Evolutionary conservation across 2,888 invertebrate genomes (phyloP).

Genomic region (Venusia cambrica): DNA sequence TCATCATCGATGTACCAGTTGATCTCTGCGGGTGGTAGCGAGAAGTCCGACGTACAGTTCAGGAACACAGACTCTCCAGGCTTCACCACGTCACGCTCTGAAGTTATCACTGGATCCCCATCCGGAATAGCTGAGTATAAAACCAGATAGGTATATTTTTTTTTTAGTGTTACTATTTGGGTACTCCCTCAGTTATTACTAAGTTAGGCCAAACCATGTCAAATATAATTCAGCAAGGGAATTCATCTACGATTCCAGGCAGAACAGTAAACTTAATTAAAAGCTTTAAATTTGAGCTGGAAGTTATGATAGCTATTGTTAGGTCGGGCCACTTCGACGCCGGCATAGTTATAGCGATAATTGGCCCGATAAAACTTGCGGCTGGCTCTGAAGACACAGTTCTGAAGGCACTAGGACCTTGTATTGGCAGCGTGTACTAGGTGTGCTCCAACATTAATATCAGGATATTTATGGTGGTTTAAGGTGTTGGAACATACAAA

Average conservation of each 20-base stretch:
- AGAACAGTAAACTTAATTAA: conserved; percentile 45
- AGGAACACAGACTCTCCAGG: conserved; percentile 70
- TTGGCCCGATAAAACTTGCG: conserved; percentile 45
- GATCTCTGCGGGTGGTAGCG: conserved; percentile 70
- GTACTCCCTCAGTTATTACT: conserved; percentile 34
- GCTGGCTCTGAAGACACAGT: conserved; percentile 30
- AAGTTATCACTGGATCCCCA: conserved; percentile 64
- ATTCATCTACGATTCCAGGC: conserved; percentile 34
- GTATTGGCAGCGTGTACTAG: conserved; percentile 27
- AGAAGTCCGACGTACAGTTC: conserved; percentile 72
- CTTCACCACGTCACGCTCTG: conserved; percentile 66
- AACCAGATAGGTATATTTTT: too few species aligned
- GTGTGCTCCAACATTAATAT: conserved; percentile 26
- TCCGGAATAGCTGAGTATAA: conserved; percentile 68
- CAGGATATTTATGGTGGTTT: conserved; percentile 27
- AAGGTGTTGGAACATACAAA: conserved; percentile 20
- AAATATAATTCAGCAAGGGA: conserved; percentile 37
- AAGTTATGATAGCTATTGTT: conserved; percentile 40
- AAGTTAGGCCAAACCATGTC: conserved; percentile 30
- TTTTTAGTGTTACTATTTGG: conserved; percentile 51
- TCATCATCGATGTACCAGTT: conserved; percentile 75
- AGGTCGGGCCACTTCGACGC: conserved; percentile 38
- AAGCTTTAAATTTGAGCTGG: conserved; percentile 42
- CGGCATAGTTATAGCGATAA: conserved; percentile 35
- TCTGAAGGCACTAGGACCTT: conserved; percentile 14